Evolutionary conservation across 2,888 invertebrate species (phyloP), one percentile per base, ranked within the genome.

Genomic region (Zootermopsis nevadensis): DNA sequence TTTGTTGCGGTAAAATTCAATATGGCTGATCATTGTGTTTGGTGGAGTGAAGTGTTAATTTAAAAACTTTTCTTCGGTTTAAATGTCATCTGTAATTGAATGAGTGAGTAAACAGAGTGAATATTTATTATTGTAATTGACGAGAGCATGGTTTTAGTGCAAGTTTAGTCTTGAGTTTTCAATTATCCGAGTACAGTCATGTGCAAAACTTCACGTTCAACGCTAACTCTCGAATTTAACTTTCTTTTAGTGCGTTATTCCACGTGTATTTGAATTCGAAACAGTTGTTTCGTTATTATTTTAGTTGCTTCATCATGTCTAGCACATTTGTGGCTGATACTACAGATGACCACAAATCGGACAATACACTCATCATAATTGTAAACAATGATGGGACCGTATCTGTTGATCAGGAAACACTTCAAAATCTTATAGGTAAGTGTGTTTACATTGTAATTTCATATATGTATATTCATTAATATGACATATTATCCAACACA

Each of bases 301-400:
- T 35, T 72, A 35, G 42, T 27, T 22, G 8, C 8, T 66, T 66
- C 79, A 79, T n/a, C 77, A 87, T 87, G 87, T 87, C 87, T 67
- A 86, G 86, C 83, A 86, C 87, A 77, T 86, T 87, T 84, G 86
- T 87, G 66, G 86, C 86, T 27, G 86, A 87, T 77, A 86, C 86
- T 33, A 86, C 86, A n/a, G 86, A 86, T 35, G 60, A 84, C 85
- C 15, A 83, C 82, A 67, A 85, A 83, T 74, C 82, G 83, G 82
- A 92, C 86, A 94, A 94, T 89, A 94, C 94, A 88, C 93, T 94
- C 88, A 92, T 97, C 87, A 94, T 97, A 89, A 94, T 97, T 89
- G 95, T 96, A 89, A 95, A 95, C 89, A 95, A 96, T 90, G 96
- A 96, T 93, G 96, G 96, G 87, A 94, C 94, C 85, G 92, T 97